Evolutionary conservation across 2,888 invertebrate genomes (phyloP).

Genomic region (Brachypalpus laphriformis): DNA sequence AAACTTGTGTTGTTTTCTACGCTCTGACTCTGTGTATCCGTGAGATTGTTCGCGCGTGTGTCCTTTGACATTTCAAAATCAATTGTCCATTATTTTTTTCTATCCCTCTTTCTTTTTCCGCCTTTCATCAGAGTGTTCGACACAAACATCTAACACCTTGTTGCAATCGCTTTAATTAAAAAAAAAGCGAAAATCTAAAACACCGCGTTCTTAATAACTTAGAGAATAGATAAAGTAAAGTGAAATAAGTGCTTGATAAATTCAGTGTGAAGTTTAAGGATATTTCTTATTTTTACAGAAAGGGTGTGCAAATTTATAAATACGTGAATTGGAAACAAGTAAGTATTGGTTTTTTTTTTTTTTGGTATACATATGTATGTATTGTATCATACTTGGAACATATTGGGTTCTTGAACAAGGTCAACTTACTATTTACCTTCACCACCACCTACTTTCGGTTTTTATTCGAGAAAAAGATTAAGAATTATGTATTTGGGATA

Average conservation of each 20-base stretch:
- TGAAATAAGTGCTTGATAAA: slow-evolving; percentile 14
- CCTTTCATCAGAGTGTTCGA: slow-evolving; percentile 12
- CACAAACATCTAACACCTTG: slow-evolving; percentile 55
- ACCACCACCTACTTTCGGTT: slow-evolving; percentile 57
- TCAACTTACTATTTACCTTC: slow-evolving; percentile 56
- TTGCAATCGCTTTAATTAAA: slow-evolving; percentile 46
- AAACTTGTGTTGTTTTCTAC: slow-evolving; percentile 23
- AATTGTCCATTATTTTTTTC: slow-evolving; percentile 48
- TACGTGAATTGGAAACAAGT: background rate
- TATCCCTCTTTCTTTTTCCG: background rate
- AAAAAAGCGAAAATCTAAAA: background rate
- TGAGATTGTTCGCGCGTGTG: slow-evolving; percentile 67
- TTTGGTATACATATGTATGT: background rate
- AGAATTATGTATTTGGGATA: slow-evolving; percentile 21
- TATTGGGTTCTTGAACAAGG: slow-evolving; percentile 56
- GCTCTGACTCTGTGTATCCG: slow-evolving; percentile 21
- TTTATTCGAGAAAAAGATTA: slow-evolving; percentile 28
- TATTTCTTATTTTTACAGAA: slow-evolving; percentile 1
- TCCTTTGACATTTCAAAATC: slow-evolving; percentile 72
- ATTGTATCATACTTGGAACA: background rate
- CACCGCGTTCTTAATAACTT: background rate
- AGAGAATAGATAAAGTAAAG: background rate
- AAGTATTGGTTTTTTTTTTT: background rate
- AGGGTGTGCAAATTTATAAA: slow-evolving; percentile 31
- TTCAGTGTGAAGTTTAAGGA: slow-evolving; percentile 27